Conservation (phyloP, 2,113 vertebrate species). For the Nanorana parkeri region DNA sequence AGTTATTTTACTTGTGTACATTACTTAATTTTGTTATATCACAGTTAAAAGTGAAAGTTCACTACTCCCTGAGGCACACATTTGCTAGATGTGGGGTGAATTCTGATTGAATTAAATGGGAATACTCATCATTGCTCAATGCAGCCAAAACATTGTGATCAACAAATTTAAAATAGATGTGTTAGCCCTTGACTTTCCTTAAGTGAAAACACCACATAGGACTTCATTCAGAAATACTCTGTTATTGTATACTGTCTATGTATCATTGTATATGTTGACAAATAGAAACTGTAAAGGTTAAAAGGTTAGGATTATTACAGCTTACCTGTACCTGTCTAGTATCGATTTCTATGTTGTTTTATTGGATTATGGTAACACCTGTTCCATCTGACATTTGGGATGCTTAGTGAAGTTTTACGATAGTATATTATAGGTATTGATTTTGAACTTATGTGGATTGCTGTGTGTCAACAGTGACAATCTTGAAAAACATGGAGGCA, state of each 20-base stretch:
- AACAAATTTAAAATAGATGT: too few species aligned
- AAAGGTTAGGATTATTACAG: slow-evolving; percentile 34
- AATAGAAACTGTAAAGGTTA: slow-evolving; percentile 48
- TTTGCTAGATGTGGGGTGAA: too few species aligned
- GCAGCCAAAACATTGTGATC: too few species aligned
- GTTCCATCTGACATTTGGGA: slow-evolving; percentile 53
- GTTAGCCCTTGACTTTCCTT: too few species aligned
- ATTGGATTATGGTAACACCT: slow-evolving; percentile 52
- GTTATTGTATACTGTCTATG: background rate
- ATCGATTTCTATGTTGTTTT: slow-evolving; percentile 49
- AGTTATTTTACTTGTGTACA: too few species aligned
- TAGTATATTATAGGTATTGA: slow-evolving; percentile 50
- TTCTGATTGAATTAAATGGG: too few species aligned
- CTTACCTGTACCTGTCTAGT: slow-evolving; percentile 40
- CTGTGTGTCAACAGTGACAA: slow-evolving; percentile 49
- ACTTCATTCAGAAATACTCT: too few species aligned
- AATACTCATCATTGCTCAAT: too few species aligned
- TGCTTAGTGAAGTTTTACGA: slow-evolving; percentile 43
- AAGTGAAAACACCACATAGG: too few species aligned
- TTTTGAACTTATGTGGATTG: slow-evolving; percentile 50
- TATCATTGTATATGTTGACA: slow-evolving; percentile 20
- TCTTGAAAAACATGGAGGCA: slow-evolving; percentile 8
- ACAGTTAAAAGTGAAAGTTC: too few species aligned
- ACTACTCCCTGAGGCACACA: too few species aligned
- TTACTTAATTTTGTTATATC: too few species aligned